Percentiles rank a stretch among this genome's conserved stretches.
These are phyloP conservation scores for Charaxes varanes DNA, from an alignment of 1,140 invertebrate species.

Conservation along the genomic window DNA sequence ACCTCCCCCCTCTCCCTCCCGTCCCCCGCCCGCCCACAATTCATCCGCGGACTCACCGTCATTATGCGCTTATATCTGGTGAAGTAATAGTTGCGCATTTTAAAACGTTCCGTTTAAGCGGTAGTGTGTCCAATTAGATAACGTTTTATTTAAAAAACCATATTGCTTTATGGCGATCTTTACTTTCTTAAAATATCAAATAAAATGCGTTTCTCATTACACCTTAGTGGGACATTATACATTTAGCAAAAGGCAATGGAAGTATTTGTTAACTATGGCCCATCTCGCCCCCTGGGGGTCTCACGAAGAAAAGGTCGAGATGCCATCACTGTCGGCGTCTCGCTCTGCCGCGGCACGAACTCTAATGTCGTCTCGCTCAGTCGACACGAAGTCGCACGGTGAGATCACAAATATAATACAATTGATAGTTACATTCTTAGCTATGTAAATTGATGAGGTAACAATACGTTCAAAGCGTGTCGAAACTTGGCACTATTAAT, in stretches of 20 bases:
- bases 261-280: conserved; percentile 15
- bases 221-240: neutral
- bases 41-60: conserved; percentile 50
- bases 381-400: conserved; percentile 17
- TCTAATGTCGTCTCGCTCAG: conserved; percentile 30
- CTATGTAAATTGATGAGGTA: conserved; percentile 1
- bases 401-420: conserved; percentile 16
- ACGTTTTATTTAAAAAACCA: neutral
- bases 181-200: too few relatives aligned
- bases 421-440: conserved; percentile 18
- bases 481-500: too few relatives aligned
- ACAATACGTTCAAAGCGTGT: conserved; percentile 6
- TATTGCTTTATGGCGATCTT: too few relatives aligned
- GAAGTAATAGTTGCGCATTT: conserved; percentile 38
- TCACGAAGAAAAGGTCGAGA: conserved; percentile 32
- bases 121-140: neutral
- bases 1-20: conserved; percentile 21
- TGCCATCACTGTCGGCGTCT: conserved; percentile 40
- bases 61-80: conserved; percentile 44
- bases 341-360: conserved; percentile 31
- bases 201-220: too few relatives aligned
- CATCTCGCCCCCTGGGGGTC: conserved; percentile 33
- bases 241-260: conserved; percentile 14
- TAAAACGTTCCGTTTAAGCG: conserved; percentile 27
- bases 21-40: conserved; percentile 29